phyloP scores from a whole-genome alignment of 2,888 invertebrate species.

The Pollenia labialis region DNA sequence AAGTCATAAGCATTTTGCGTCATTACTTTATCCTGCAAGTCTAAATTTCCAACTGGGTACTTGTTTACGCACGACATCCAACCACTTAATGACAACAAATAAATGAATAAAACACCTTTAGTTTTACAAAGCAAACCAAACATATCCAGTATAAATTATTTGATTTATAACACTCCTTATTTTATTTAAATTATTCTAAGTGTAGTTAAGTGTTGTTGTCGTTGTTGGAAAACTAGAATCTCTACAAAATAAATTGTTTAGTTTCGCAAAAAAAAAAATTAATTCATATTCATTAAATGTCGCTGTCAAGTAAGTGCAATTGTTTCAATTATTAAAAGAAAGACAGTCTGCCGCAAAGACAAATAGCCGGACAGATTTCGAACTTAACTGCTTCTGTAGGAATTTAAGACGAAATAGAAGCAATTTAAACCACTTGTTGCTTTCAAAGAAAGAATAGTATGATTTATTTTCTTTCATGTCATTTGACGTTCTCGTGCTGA shows the following conservation, averaged over 20 bases:
- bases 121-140: conserved; percentile 11
- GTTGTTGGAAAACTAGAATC: conserved; percentile 43
- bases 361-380: neutral
- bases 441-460: conserved; percentile 18
- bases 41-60: conserved; percentile 29
- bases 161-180: conserved; percentile 58
- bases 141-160: conserved; percentile 39
- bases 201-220: neutral
- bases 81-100: conserved; percentile 8
- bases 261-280: conserved; percentile 1
- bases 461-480: conserved; percentile 2
- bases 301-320: conserved; percentile 66
- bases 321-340: conserved; percentile 69
- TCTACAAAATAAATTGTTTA: conserved; percentile 27
- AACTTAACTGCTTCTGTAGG: neutral
- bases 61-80: neutral
- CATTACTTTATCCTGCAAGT: no score
- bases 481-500: conserved; percentile 46
- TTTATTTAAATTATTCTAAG: conserved; percentile 54
- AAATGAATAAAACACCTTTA: conserved; percentile 32
- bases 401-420: neutral
- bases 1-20: no score
- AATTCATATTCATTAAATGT: conserved; percentile 66
- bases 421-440: conserved; percentile 34
- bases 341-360: conserved; percentile 28